phyloP scores from a whole-genome alignment of 2,113 vertebrate species.

The Eurypyga helias region DNA sequence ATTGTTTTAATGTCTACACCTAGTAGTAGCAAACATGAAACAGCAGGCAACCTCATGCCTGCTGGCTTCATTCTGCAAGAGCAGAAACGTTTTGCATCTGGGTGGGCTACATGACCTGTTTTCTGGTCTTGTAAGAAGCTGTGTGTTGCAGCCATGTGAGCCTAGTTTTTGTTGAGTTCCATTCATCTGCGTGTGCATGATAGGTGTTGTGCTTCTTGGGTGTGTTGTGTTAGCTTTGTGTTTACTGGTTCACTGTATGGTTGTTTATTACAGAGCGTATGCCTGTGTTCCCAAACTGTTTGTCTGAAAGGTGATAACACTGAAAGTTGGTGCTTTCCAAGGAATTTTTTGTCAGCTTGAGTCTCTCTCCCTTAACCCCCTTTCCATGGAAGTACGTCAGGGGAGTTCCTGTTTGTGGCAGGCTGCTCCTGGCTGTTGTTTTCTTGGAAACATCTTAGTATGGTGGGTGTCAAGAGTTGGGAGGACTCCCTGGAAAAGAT shows the following conservation, averaged over 20 bases:
- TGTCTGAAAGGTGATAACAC: background rate
- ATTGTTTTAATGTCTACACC: background rate
- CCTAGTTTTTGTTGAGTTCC: background rate
- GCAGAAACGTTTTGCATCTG: background rate
- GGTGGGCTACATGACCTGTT: background rate
- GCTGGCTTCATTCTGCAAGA: background rate
- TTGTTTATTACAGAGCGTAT: background rate
- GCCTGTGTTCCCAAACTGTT: accelerated
- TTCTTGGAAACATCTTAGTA: background rate
- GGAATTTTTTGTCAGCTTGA: background rate
- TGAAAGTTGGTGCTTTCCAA: background rate
- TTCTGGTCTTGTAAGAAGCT: background rate
- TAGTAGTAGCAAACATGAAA: background rate
- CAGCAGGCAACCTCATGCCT: background rate
- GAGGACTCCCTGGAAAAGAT: background rate
- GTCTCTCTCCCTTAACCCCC: background rate
- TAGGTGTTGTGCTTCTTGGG: background rate
- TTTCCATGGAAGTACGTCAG: accelerated
- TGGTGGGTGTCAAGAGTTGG: background rate
- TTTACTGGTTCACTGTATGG: background rate
- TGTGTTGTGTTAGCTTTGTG: background rate
- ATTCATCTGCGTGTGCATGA: background rate
- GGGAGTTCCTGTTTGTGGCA: background rate
- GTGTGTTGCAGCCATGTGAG: accelerated
- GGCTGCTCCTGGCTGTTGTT: background rate